Base-by-base conservation (phyloP, 2,888 invertebrate genomes). In the Augiades crinisus region DNA sequence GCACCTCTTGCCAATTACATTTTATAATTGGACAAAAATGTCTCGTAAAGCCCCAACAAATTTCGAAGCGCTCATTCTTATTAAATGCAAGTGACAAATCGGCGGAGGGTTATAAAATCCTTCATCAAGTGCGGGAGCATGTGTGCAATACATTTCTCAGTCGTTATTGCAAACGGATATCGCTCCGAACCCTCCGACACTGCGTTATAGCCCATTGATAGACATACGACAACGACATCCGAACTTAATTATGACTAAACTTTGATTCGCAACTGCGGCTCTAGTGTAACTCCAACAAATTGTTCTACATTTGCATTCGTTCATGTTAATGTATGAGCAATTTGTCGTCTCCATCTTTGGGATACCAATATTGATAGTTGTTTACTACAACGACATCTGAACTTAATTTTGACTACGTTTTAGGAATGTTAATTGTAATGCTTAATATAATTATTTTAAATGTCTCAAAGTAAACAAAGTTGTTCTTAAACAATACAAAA, bases 131-230 rank as follows among this genome's bases (percentile, higher is more conserved):
- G 16, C 41, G 49, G 49, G 34, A 49, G 40, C 49, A 49, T 41
- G 49, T 49, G 49, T 43, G 41, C 47, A 64, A 61, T 58, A 52
- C 67, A 67, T 72, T 67, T 77, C 70, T 77, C 75, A 68, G 62
- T 57, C 69, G 75, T 84, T 83, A 84, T 83, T 85, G 79, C 82
- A 63, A 84, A 78, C 84, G 84, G 84, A 85, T 82, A 78, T 76
- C 74, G 74, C 67, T 59, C 60, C 65, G 69, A 67, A 70, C 72
- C 70, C 65, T 67, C 64, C 68, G 3, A 62, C 61, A 64, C 65
- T 61, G 65, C 62, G 67, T 78, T 73, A 75, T 67, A 67, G 59
- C 65, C 72, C 60, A 73, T 65, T 83, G 82, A 85, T 78, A 78
- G 82, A 84, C 75, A 75, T 78, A 82, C 68, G 78, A 75, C 64